phyloP scores from a whole-genome alignment of 2,888 invertebrate genomes.

The Synanthedon tipuliformis region DNA sequence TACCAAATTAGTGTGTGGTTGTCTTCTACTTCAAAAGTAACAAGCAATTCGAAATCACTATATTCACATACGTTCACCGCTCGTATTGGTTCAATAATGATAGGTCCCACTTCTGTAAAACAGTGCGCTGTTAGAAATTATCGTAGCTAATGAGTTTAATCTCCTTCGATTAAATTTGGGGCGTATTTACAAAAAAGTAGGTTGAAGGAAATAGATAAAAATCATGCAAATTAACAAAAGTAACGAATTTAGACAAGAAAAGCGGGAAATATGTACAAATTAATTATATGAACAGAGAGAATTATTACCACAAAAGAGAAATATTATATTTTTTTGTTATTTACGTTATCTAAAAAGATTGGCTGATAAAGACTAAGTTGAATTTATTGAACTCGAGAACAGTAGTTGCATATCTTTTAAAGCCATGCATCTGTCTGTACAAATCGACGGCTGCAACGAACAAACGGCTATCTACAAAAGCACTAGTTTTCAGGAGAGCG shows the following conservation, averaged over 20 bases:
- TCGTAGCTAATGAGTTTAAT: constrained; percentile 23
- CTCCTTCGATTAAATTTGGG: constrained; percentile 25
- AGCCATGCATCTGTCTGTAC: constrained; percentile 47
- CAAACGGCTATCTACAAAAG: too few relatives aligned
- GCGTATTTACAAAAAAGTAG: not conserved
- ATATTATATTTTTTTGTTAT: too few relatives aligned
- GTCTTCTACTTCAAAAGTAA: constrained; percentile 78
- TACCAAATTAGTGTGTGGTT: constrained; percentile 85
- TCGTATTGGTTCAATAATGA: constrained; percentile 81
- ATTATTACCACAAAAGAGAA: too few relatives aligned
- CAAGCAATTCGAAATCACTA: constrained; percentile 76
- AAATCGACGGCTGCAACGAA: too few relatives aligned
- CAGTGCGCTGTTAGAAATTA: constrained; percentile 15
- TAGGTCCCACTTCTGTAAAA: constrained; percentile 64
- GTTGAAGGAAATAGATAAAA: too few relatives aligned
- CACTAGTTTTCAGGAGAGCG: too few relatives aligned
- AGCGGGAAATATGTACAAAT: too few relatives aligned
- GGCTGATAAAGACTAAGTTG: too few relatives aligned
- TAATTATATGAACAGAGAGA: too few relatives aligned
- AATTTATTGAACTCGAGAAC: not conserved
- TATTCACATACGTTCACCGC: constrained; percentile 79
- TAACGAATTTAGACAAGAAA: too few relatives aligned
- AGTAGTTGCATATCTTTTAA: not conserved
- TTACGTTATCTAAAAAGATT: too few relatives aligned
- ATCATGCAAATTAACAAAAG: too few relatives aligned